phyloP scores from a whole-genome alignment of 2,797 vertebrate genomes.

The Sparidentex hasta region DNA sequence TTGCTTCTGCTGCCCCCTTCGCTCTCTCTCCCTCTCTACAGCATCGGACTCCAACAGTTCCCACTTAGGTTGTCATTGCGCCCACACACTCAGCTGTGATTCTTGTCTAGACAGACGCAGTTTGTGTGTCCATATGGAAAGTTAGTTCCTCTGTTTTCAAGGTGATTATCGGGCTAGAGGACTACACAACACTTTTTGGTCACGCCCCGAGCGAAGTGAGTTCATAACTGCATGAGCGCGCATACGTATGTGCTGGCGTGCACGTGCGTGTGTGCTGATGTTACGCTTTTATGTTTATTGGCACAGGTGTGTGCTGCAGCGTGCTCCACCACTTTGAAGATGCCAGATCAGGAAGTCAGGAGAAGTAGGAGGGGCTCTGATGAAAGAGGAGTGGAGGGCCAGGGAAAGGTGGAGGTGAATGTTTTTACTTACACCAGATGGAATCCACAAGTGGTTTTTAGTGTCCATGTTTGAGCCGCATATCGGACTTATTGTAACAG shows the following conservation, averaged over 20 bases:
- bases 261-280: constrained; percentile 34
- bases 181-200: background rate
- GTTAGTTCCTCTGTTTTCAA: constrained; percentile 16
- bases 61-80: constrained; percentile 31
- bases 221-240: constrained; percentile 5
- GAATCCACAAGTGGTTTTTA: constrained; percentile 36
- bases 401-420: constrained; percentile 41
- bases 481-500: constrained; percentile 17
- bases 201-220: background rate
- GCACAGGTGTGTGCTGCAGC: constrained; percentile 69
- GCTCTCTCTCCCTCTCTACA: constrained; percentile 6
- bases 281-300: constrained; percentile 69
- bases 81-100: constrained; percentile 36
- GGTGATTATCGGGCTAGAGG: background rate
- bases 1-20: constrained; percentile 48
- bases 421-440: constrained; percentile 64
- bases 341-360: constrained; percentile 69
- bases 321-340: constrained; percentile 67
- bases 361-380: constrained; percentile 48
- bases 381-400: constrained; percentile 61
- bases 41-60: constrained; percentile 33
- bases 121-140: constrained; percentile 34
- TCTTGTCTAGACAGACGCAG: constrained; percentile 42
- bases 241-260: constrained; percentile 24
- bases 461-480: constrained; percentile 9